phyloP scores from a whole-genome alignment of 2,888 invertebrate genomes.

The Chloromyia formosa region DNA sequence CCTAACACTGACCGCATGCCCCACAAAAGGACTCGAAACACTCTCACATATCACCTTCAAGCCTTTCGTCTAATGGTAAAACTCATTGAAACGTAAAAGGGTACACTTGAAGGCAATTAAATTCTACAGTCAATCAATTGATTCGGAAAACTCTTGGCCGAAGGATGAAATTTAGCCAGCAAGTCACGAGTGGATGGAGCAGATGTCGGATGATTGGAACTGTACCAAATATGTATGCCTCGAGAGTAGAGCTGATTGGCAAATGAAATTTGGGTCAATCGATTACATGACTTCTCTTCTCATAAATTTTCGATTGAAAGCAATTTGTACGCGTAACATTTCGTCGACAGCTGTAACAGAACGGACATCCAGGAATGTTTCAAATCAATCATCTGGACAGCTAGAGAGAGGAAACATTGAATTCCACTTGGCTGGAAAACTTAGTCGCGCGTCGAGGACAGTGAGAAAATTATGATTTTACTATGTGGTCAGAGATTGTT shows the following conservation, averaged over 20 bases:
- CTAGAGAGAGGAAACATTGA: conserved; percentile 22
- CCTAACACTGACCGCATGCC: not conserved
- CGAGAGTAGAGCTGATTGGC: not conserved
- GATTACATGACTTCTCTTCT: conserved; percentile 24
- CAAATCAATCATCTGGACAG: conserved; percentile 39
- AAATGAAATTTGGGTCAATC: conserved; percentile 33
- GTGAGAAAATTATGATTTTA: no score
- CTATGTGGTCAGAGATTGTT: no score
- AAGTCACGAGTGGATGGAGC: not conserved
- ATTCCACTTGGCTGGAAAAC: not conserved
- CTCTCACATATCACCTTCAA: not conserved
- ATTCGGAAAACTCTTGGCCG: conserved; percentile 15
- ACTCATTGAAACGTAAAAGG: conserved; percentile 32
- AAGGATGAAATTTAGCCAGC: conserved; percentile 27
- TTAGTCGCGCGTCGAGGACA: no score
- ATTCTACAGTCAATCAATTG: conserved; percentile 40
- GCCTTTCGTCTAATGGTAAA: conserved; percentile 1
- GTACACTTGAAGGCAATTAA: conserved; percentile 39
- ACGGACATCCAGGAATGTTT: not conserved
- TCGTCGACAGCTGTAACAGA: conserved; percentile 29
- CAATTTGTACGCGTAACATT: conserved; percentile 34
- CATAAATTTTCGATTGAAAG: conserved; percentile 36
- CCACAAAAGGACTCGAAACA: not conserved
- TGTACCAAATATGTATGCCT: not conserved
- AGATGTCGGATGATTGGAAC: not conserved